Conservation (phyloP, 2,888 invertebrate genomes). For the Drosophila ezoana region DNA sequence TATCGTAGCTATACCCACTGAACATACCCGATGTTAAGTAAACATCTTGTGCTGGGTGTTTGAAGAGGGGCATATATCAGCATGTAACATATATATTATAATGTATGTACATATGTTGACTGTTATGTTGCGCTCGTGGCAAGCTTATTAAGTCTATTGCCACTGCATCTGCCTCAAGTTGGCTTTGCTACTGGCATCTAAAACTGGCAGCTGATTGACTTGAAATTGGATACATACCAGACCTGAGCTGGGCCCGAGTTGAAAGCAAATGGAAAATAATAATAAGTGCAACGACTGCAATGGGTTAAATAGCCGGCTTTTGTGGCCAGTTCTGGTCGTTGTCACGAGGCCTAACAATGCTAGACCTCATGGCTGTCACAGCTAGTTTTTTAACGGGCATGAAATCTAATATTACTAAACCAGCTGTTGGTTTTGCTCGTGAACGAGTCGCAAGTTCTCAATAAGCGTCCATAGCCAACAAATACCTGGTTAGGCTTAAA, state of each 20-base stretch:
- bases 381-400: slow-evolving; percentile 19
- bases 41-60: slow-evolving; percentile 3
- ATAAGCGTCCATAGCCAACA: slow-evolving; percentile 12
- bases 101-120: slow-evolving; percentile 20
- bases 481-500: background rate
- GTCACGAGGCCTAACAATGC: slow-evolving; percentile 6
- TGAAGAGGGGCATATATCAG: slow-evolving; percentile 7
- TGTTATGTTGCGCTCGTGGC: slow-evolving; percentile 30
- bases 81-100: background rate
- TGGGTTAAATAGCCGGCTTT: slow-evolving; percentile 18
- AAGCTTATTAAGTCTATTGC: slow-evolving; percentile 56
- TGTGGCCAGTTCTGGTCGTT: slow-evolving; percentile 24
- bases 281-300: slow-evolving; percentile 38
- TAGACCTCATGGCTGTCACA: background rate
- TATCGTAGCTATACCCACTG: background rate
- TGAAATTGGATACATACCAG: slow-evolving; percentile 53
- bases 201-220: slow-evolving; percentile 34
- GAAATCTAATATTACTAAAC: slow-evolving; percentile 31
- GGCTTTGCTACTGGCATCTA: slow-evolving; percentile 27
- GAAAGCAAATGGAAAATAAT: slow-evolving; percentile 28
- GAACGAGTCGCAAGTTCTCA: slow-evolving; percentile 8
- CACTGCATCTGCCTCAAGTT: slow-evolving; percentile 46
- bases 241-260: slow-evolving; percentile 14
- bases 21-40: slow-evolving; percentile 1
- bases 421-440: slow-evolving; percentile 6